phyloP scores from a whole-genome alignment of 1,140 invertebrate genomes.

The Dinoponera quadriceps region DNA sequence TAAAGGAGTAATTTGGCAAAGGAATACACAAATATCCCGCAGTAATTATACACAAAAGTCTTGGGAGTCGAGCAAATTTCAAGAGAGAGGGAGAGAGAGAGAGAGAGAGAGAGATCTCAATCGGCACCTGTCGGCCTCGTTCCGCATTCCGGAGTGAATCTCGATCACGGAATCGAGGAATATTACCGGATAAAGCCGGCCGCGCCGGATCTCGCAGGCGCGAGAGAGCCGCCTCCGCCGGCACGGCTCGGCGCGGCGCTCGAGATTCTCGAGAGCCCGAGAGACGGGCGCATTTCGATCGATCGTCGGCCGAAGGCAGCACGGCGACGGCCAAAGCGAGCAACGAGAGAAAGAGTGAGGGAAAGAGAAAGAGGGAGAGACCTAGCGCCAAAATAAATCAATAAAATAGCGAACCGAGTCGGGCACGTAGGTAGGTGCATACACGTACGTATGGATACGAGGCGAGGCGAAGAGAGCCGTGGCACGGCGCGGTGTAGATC shows the following conservation, averaged over 20 bases:
- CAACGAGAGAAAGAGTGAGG: background rate
- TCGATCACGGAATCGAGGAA: background rate
- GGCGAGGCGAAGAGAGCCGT: background rate
- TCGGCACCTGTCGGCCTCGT: background rate
- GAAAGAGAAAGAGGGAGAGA: slow-evolving; percentile 38
- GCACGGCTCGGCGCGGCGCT: background rate
- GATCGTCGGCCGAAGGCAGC: slow-evolving; percentile 61
- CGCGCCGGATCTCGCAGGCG: background rate
- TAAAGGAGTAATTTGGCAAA: too few species aligned
- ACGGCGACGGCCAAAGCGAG: slow-evolving; percentile 29
- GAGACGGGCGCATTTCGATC: slow-evolving; percentile 65
- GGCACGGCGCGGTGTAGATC: background rate
- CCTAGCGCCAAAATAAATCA: slow-evolving; percentile 74
- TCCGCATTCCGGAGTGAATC: background rate
- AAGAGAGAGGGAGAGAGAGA: background rate
- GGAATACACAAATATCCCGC: too few species aligned
- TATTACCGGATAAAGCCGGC: too few species aligned
- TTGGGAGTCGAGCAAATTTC: too few species aligned
- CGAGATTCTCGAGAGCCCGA: slow-evolving; percentile 26
- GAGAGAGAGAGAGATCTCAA: background rate
- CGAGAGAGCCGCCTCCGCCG: background rate
- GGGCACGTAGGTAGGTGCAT: slow-evolving; percentile 45
- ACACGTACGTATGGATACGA: slow-evolving; percentile 26
- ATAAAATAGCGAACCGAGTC: slow-evolving; percentile 71
- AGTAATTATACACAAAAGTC: too few species aligned